phyloP scores from a whole-genome alignment of 2,797 vertebrate species.

The Urophycis tenuis region DNA sequence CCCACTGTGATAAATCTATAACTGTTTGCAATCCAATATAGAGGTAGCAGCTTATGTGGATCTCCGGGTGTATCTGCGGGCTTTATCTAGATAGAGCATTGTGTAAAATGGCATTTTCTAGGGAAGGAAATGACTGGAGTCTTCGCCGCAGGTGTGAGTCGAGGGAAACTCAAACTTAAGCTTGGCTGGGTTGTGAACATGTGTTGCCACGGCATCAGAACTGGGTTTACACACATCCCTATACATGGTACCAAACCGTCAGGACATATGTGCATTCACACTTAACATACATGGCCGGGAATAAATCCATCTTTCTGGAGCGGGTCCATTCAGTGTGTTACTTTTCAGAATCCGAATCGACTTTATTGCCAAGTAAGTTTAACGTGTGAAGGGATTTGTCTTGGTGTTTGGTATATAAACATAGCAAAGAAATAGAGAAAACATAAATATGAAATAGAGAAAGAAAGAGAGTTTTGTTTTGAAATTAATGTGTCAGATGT shows the following conservation, averaged over 20 bases:
- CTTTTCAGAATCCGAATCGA: not conserved
- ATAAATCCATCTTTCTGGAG: not conserved
- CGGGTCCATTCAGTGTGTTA: not conserved
- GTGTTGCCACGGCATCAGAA: not conserved
- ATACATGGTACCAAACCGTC: not conserved
- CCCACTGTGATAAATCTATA: not conserved
- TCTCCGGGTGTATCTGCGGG: not conserved
- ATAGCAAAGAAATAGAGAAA: too few species aligned
- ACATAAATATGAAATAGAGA: not conserved
- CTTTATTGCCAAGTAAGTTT: too few species aligned
- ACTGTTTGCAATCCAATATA: not conserved
- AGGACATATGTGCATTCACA: not conserved
- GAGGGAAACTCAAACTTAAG: not conserved
- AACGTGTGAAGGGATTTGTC: too few species aligned
- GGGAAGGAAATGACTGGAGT: not conserved
- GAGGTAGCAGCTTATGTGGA: not conserved
- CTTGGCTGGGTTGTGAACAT: not conserved
- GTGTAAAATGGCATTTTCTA: not conserved
- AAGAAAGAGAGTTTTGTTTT: not conserved
- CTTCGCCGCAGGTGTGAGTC: not conserved
- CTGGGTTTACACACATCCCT: not conserved
- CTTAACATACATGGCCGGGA: not conserved
- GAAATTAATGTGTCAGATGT: not conserved
- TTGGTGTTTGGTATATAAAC: too few species aligned
- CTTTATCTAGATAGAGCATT: not conserved